Conservation (phyloP, 2,888 invertebrate genomes). For the Nebria brevicollis region DNA sequence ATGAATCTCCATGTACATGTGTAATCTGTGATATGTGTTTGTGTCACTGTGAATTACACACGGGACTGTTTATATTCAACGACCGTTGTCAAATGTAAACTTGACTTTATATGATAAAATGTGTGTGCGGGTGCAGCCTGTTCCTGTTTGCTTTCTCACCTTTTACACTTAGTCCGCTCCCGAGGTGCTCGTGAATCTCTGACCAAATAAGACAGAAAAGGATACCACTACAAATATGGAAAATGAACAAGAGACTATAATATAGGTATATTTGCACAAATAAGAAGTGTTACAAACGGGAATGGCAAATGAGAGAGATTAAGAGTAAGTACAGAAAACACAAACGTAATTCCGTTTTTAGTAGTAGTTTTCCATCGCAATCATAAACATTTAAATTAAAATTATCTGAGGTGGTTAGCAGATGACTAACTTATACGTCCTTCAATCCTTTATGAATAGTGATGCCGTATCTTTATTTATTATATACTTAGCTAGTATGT, state of each 20-base stretch:
- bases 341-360: too few species aligned
- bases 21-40: not conserved
- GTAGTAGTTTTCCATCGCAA: too few species aligned
- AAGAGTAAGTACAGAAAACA: too few species aligned
- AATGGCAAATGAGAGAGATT: too few species aligned
- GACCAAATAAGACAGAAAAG: constrained; percentile 1
- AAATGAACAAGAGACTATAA: not conserved
- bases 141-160: not conserved
- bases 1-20: not conserved
- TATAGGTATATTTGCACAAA: too few species aligned
- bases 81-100: not conserved
- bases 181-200: constrained; percentile 6
- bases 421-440: too few species aligned
- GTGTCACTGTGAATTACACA: constrained; percentile 5
- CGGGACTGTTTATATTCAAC: constrained; percentile 11
- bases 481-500: too few species aligned
- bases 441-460: too few species aligned
- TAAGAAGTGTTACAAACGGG: too few species aligned
- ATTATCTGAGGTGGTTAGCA: too few species aligned
- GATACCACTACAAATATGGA: not conserved
- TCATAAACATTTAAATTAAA: too few species aligned
- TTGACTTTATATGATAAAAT: not conserved
- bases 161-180: not conserved
- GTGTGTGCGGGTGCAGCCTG: not conserved
- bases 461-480: too few species aligned